phyloP scores from a whole-genome alignment of 2,888 invertebrate species.

The Pyrrhia umbra region DNA sequence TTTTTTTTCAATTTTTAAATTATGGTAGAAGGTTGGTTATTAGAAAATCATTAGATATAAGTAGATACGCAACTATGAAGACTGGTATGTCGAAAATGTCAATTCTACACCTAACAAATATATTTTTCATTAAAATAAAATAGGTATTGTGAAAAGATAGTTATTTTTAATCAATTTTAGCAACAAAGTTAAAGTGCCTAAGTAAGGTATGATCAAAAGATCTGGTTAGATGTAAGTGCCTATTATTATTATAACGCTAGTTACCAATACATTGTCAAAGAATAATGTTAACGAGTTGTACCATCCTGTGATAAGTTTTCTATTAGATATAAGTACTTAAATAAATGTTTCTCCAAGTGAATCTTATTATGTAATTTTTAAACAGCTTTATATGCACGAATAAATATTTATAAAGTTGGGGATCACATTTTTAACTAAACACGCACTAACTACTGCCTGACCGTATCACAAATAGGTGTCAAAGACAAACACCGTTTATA shows the following conservation, averaged over 20 bases:
- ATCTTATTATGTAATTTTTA: slow-evolving; percentile 17
- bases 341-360: slow-evolving; percentile 52
- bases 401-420: not conserved
- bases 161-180: not conserved
- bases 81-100: slow-evolving; percentile 6
- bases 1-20: slow-evolving; percentile 29
- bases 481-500: too few relatives aligned
- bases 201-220: slow-evolving; percentile 38
- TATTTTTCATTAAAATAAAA: not conserved
- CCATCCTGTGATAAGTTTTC: slow-evolving; percentile 59
- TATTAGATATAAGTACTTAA: slow-evolving; percentile 52
- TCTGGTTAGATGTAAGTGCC: slow-evolving; percentile 42
- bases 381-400: slow-evolving; percentile 30
- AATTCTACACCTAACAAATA: not conserved
- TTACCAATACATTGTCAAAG: slow-evolving; percentile 38
- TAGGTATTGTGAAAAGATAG: not conserved
- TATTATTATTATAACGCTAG: slow-evolving; percentile 21
- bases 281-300: slow-evolving; percentile 31
- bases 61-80: slow-evolving; percentile 17
- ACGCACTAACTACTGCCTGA: not conserved
- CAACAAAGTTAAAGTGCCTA: slow-evolving; percentile 22
- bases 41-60: slow-evolving; percentile 8
- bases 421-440: slow-evolving; percentile 8
- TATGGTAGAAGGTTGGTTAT: slow-evolving; percentile 32
- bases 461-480: too few relatives aligned